phyloP scores from a whole-genome alignment of 2,888 invertebrate species.

The Andricus quercusramuli region DNA sequence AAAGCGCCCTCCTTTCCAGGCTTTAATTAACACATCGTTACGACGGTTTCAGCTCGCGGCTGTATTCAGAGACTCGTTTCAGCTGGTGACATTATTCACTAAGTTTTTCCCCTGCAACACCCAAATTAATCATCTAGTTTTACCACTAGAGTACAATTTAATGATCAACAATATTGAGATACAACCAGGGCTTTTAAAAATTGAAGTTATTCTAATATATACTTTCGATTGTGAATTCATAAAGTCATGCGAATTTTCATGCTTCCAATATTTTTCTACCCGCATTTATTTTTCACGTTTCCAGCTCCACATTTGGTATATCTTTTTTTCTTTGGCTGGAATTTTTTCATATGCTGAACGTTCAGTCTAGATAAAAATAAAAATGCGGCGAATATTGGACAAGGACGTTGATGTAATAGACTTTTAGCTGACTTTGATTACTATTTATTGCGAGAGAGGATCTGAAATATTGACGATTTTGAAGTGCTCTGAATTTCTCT shows the following conservation, averaged over 20 bases:
- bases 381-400: not conserved
- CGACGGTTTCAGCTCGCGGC: slow-evolving; percentile 4
- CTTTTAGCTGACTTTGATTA: slow-evolving; percentile 1
- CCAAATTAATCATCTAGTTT: not conserved
- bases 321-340: not conserved
- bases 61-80: not conserved
- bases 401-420: not conserved
- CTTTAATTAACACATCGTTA: slow-evolving; percentile 29
- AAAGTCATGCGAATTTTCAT: not conserved
- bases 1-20: slow-evolving; percentile 6
- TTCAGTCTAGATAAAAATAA: not conserved
- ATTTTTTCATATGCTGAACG: slow-evolving; percentile 13
- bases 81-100: not conserved
- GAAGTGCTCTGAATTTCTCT: slow-evolving; percentile 5
- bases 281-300: slow-evolving; percentile 2
- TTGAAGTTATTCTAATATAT: too few relatives aligned
- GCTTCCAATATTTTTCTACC: not conserved
- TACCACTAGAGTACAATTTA: not conserved
- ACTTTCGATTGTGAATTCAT: not conserved
- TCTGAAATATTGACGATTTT: not conserved
- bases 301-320: not conserved
- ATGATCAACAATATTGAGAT: not conserved
- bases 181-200: not conserved
- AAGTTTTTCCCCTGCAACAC: not conserved
- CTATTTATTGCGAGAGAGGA: not conserved